Evolutionary conservation across 2,113 vertebrate species (phyloP), one percentile per base, ranked within the genome.

Genomic region (Erythrolamprus reginae): DNA sequence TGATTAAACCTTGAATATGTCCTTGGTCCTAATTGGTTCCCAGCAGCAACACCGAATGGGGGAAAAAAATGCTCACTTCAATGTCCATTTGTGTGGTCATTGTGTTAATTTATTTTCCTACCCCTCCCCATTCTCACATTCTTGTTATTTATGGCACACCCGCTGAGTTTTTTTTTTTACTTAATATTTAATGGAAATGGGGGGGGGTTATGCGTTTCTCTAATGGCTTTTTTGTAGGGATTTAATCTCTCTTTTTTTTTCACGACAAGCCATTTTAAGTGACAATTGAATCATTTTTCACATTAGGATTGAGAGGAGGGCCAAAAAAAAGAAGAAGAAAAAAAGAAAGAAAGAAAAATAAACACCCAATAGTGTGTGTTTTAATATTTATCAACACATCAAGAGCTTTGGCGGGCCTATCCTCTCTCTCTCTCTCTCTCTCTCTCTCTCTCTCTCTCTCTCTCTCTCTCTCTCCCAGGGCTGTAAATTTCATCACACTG

Each of bases 261-360:
- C 95, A 97, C 96, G 96, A 97, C 94, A 96, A 97, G 94, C 93
- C 96, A 96, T 97, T 97, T 97, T 97, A 96, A 77, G 96, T 97
- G 97, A 97, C 97, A 97, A 97, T 97, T 97, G 97, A 97, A 97
- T 97, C 96, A 97, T 97, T 97, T 97, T 96, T 82, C 77, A 48
- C 47, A 28, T 87, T 91, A 47, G 47, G 55, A 45, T 90, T 5
- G n/a, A 33, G 51, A 55, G 28, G 33, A 21, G 33, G 47, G 17
- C 47, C 2, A 7, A 56, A 56, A 58, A 13, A 95, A 91, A 96
- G 96, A 17, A 17, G 38, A 5, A 95, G 92, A 96, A 97, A 17
- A 17, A 53, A 5, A 47, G 7, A 4, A 53, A 58, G n/a, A 53
- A 55, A 97, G 47, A 10, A 97, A 97, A 97, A 97, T 97, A 97